Conservation (phyloP, 2,888 invertebrate species). For the Cephus runcator region DNA sequence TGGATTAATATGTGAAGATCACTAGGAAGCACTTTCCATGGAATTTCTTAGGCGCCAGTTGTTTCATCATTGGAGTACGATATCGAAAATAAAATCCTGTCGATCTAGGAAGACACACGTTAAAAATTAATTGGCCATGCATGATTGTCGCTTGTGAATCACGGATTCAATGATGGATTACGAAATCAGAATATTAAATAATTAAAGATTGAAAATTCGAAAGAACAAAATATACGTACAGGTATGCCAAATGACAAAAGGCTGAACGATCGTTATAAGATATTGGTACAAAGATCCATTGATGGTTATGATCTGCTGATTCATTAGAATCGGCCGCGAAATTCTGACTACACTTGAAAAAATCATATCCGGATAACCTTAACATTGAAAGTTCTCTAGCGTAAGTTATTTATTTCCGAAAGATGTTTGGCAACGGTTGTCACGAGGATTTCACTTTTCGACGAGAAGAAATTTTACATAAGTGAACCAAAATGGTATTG, state of each 20-base stretch:
- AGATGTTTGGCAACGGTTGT: not conserved
- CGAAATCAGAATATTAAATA: not conserved
- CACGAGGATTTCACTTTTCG: not conserved
- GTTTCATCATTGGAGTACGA: slow-evolving; percentile 38
- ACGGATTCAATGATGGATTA: not conserved
- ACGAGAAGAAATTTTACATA: not conserved
- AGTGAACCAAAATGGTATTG: not conserved
- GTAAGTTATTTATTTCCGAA: not conserved
- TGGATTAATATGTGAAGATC: not conserved
- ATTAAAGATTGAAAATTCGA: not conserved
- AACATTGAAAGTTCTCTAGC: slow-evolving; percentile 35
- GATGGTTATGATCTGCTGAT: not conserved
- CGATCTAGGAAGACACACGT: not conserved
- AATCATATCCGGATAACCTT: slow-evolving; percentile 31
- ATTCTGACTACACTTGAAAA: not conserved
- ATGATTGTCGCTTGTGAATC: not conserved
- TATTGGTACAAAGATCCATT: not conserved
- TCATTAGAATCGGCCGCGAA: not conserved
- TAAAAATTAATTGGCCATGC: not conserved
- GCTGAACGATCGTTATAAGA: not conserved
- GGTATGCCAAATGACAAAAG: not conserved
- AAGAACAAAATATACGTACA: not conserved
- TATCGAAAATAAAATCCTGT: slow-evolving; percentile 25
- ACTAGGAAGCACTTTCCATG: slow-evolving; percentile 42
- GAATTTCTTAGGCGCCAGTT: slow-evolving; percentile 36